Evolutionary conservation across 1,140 invertebrate species (phyloP), one percentile per base, ranked within the genome.

Genomic region (Drosophila subpulchrella): DNA sequence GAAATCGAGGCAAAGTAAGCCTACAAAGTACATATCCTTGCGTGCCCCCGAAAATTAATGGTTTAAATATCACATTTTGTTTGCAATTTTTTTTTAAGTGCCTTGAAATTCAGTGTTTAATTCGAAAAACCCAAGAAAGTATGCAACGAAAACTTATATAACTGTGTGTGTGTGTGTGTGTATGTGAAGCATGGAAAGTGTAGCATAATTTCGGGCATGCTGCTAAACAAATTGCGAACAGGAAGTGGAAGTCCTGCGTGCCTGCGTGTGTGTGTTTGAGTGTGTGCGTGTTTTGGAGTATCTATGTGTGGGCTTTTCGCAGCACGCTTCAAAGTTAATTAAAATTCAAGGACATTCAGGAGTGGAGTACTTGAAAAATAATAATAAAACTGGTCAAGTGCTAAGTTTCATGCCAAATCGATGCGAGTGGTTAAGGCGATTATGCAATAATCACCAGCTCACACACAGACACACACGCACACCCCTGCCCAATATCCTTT

Each of bases 81-180:
- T 44, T 44, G 5, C 1, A 27, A 34, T 67, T 53, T 56, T 70
- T 55, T 60, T 46, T 27, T 0, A 27, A 38, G n/a, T 15, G 38
- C 6, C 36, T 32, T 50, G 6, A 7, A 38, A 7, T 2, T 7
- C 10, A 15, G 47, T 32, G 13, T 34, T 5, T 1, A 34, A 12
- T 51, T 4, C 42, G 7, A 11, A 24, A 24, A 44, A 56, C 70
- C 59, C 58, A 11, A 17, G 60, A 20, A 57, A 81, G 77, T 77
- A 68, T 81, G 81, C 77, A 85, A 73, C 81, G 62, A 59, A 63
- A 77, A 81, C 84, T 84, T 84, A 84, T 85, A 74, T 84, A 84
- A 84, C 67, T 63, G 59, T 42, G 75, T 53, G 78, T n/a, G 55
- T 41, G 55, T 41, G 47, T 13, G 53, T 12, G 34, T 20, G 38